Base-by-base conservation (phyloP, 2,113 vertebrate genomes). In the Stercorarius parasiticus region DNA sequence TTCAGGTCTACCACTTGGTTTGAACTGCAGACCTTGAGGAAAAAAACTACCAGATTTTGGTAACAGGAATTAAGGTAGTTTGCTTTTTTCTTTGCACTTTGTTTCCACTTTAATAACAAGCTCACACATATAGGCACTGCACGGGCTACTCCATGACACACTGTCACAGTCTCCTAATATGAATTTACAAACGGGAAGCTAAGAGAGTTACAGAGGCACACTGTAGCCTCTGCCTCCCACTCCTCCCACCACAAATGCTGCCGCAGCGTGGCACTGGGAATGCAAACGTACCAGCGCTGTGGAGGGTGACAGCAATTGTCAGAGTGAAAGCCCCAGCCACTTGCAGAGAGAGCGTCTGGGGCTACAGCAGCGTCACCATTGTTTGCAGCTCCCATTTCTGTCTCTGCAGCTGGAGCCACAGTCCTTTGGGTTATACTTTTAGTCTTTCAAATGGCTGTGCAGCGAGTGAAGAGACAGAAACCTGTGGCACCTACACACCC, bases 211-310 rank as follows among this genome's bases (percentile, higher is more conserved):
- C 11, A 82, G 79, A 50, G 58, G 73, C 43, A 45, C 29, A 8
- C 27, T 82, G 82, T 10, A 87, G n/a, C 62, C 49, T 67, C 40
- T 84, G 42, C 61, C 32, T 59, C 50, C 65, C 45, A 23, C 45
- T 92, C 61, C 43, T 94, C 47, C 21, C 34, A 49, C 36, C 50
- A 50, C 25, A 67, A 73, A 78, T 14, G 36, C 40, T 70, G 67
- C 80, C 70, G 61, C 73, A 87, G 65, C 6, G 6, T 27, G 50
- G 61, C 42, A 30, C 16, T 82, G 58, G 40, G 40, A 92, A 56
- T 34, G 74, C 43, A 80, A 82, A 83, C 1, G 2, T 6, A 17
- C 21, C 0, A 0, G 40, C 0, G 0, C 36, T 72, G n/a, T 34
- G 70, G 38, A 43, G 25, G 47, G 13, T 14, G 21, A 74, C 7